These are phyloP conservation scores for Drosophila sp. DNA, from an alignment of 1,140 invertebrate genomes.

Conservation along the genomic window DNA sequence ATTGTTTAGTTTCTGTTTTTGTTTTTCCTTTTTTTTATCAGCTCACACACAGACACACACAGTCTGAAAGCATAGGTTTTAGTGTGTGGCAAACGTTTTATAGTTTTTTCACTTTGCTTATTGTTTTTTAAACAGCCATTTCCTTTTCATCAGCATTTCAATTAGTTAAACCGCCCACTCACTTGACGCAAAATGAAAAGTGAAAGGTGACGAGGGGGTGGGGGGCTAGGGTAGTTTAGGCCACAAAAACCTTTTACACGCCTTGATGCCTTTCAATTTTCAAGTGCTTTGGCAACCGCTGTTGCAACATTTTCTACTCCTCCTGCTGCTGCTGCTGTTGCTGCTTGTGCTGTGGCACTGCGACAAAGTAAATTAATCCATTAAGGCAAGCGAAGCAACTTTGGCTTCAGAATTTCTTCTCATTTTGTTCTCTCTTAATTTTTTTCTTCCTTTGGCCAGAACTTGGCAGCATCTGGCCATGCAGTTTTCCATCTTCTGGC, in stretches of 20 bases:
- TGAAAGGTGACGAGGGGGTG: not conserved
- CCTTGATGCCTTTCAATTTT: constrained; percentile 58
- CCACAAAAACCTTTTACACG: constrained; percentile 75
- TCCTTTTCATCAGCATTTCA: constrained; percentile 79
- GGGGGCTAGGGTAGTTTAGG: constrained; percentile 24
- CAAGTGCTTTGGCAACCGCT: constrained; percentile 57
- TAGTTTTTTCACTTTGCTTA: constrained; percentile 75
- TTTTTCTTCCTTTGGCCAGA: constrained; percentile 57
- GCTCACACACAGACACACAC: constrained; percentile 26
- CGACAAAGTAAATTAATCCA: constrained; percentile 80
- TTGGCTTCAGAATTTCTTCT: constrained; percentile 45
- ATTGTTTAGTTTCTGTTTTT: constrained; percentile 58
- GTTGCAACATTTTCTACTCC: constrained; percentile 37
- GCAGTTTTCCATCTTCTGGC: constrained; percentile 63
- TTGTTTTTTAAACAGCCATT: constrained; percentile 74
- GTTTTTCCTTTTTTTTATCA: constrained; percentile 45
- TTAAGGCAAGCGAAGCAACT: constrained; percentile 45
- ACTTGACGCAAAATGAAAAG: constrained; percentile 45
- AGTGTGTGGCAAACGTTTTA: constrained; percentile 60
- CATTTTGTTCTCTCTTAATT: constrained; percentile 27
- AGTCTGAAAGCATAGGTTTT: constrained; percentile 16
- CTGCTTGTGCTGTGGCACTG: constrained; percentile 53
- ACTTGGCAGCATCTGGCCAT: constrained; percentile 55
- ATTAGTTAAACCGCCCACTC: constrained; percentile 62
- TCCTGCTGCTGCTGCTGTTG: not conserved